These are phyloP conservation scores for Erethizon dorsatum DNA, from an alignment of 2,797 vertebrate species.

Conservation along the genomic window DNA sequence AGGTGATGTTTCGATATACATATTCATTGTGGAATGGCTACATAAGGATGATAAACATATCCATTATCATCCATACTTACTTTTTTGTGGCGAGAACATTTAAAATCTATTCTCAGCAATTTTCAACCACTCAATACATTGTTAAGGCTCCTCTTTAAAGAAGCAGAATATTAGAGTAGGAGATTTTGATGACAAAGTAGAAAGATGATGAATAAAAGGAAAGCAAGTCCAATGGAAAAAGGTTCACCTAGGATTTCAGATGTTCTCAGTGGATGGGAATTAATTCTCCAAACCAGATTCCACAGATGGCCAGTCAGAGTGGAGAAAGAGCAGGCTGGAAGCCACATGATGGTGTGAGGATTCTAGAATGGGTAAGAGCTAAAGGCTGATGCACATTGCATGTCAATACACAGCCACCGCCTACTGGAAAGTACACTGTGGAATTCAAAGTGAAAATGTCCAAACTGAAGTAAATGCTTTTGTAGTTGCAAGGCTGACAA, in stretches of 20 bases:
- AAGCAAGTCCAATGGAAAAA: background rate
- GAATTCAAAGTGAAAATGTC: conserved; percentile 30
- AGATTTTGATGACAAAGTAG: background rate
- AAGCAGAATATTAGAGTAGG: background rate
- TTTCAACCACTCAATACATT: background rate
- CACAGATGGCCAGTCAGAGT: background rate
- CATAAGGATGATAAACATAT: background rate
- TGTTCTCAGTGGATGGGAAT: background rate
- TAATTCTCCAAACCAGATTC: background rate
- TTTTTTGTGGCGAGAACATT: background rate
- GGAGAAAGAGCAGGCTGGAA: background rate
- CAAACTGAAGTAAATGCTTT: conserved; percentile 23
- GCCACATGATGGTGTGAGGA: background rate
- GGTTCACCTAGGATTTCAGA: background rate
- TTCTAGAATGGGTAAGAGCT: background rate
- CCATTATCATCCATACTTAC: background rate
- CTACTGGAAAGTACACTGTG: background rate
- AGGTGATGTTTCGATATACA: background rate
- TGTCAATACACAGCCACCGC: background rate
- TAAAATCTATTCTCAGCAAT: background rate
- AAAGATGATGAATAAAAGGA: conserved; percentile 47
- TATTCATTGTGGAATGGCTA: background rate
- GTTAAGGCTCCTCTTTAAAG: conserved; percentile 14
- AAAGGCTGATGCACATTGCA: background rate
- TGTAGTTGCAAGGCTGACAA: background rate